Percentiles rank a stretch among this genome's conserved stretches.
These are phyloP conservation scores for Onychomys arenicola DNA, from an alignment of 2,797 vertebrate genomes.

Conservation along the genomic window DNA sequence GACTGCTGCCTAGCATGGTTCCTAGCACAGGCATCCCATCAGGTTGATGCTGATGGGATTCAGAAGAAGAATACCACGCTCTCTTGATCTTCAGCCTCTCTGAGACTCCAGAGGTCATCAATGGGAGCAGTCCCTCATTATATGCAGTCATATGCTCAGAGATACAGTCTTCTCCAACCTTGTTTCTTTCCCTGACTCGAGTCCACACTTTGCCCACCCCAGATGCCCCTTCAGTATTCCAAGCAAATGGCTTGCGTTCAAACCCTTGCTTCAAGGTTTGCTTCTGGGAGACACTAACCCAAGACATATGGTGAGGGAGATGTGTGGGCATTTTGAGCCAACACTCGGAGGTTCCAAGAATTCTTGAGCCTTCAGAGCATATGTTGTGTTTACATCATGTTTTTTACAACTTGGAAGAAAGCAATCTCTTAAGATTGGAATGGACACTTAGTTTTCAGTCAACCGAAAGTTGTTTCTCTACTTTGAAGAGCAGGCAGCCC, in stretches of 20 bases:
- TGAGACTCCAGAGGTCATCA: not conserved
- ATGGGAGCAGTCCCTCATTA: fast-evolving
- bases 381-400: constrained; percentile 69
- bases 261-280: not conserved
- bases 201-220: not conserved
- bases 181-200: not conserved
- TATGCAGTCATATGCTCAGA: fast-evolving
- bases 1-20: not conserved
- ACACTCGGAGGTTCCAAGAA: constrained; percentile 45
- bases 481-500: not conserved
- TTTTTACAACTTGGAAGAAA: constrained; percentile 62
- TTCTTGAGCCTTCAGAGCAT: constrained; percentile 49
- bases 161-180: fast-evolving
- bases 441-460: not conserved
- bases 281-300: not conserved
- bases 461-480: not conserved
- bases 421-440: constrained; percentile 8
- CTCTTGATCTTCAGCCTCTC: not conserved
- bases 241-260: not conserved
- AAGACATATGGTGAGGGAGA: constrained; percentile 63
- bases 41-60: fast-evolving
- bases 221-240: not conserved
- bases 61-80: not conserved
- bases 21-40: not conserved
- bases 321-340: constrained; percentile 57